Percentiles rank a stretch among this genome's conserved stretches.
Evolutionary conservation across 2,113 vertebrate genomes (phyloP).

Genomic region (Oxygymnocypris stewartii): DNA sequence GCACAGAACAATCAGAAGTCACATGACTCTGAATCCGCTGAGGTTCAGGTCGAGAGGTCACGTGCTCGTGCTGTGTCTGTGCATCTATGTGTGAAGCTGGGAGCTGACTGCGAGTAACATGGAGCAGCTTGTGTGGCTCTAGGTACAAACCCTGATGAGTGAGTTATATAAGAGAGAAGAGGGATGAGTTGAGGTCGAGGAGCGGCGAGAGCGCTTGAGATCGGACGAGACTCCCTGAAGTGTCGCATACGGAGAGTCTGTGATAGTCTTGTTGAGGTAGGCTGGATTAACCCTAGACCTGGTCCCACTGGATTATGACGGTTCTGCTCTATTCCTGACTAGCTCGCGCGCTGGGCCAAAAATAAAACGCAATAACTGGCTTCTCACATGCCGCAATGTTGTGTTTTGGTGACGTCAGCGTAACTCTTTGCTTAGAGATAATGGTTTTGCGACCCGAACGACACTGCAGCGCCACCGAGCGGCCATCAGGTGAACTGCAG

Average conservation of each 20-base stretch:
- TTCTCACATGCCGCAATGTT: conserved; percentile 40
- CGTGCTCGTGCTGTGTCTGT: background rate
- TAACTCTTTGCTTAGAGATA: conserved; percentile 30
- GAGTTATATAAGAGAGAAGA: conserved; percentile 72
- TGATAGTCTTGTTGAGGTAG: conserved; percentile 29
- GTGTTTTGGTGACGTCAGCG: conserved; percentile 50
- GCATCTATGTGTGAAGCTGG: conserved; percentile 57
- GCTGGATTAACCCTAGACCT: conserved; percentile 46
- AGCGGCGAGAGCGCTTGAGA: background rate
- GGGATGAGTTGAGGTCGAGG: conserved; percentile 73
- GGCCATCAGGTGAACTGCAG: background rate
- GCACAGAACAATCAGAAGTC: background rate
- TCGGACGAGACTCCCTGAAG: conserved; percentile 68
- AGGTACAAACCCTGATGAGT: conserved; percentile 61
- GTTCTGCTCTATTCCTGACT: conserved; percentile 67
- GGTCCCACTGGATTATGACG: conserved; percentile 52
- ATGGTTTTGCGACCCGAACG: background rate
- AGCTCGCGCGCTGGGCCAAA: conserved; percentile 63
- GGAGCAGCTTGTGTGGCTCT: conserved; percentile 61
- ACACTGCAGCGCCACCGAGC: conserved; percentile 36
- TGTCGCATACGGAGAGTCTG: conserved; percentile 50
- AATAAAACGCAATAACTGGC: conserved; percentile 64
- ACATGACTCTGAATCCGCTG: no score
- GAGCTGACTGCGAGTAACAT: conserved; percentile 69
- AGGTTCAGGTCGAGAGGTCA: background rate